Conservation (phyloP, 2,797 vertebrate genomes). For the Denticeps clupeoides region DNA sequence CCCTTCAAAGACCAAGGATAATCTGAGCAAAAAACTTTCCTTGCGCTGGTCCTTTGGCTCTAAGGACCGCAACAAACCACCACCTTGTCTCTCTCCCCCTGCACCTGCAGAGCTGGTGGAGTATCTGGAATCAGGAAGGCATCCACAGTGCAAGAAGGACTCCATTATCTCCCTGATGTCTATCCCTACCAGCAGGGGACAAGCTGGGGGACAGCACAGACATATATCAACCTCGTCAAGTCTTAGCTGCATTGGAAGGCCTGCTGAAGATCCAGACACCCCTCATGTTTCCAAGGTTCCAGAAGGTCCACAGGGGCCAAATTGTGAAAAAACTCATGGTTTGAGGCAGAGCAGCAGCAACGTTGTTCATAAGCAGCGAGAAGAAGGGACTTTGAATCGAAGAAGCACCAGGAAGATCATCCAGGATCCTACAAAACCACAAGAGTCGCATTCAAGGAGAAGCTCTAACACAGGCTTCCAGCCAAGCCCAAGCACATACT, state of each 20-base stretch:
- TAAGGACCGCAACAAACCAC: conserved; percentile 51
- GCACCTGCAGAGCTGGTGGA: conserved; percentile 67
- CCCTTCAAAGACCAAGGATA: conserved; percentile 53
- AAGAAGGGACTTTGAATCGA: conserved; percentile 47
- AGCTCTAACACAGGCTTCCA: conserved; percentile 36
- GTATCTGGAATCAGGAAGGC: conserved; percentile 76
- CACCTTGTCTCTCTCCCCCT: conserved; percentile 3
- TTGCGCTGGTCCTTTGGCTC: conserved; percentile 71
- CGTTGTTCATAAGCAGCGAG: conserved; percentile 29
- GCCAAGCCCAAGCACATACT: conserved; percentile 35
- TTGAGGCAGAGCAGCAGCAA: conserved; percentile 24
- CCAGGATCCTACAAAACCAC: conserved; percentile 39
- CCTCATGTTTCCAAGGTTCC: conserved; percentile 24
- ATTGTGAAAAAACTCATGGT: conserved; percentile 29
- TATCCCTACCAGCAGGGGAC: conserved; percentile 33
- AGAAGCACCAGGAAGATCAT: conserved; percentile 47
- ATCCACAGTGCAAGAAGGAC: conserved; percentile 71
- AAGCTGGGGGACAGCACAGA: conserved; percentile 1
- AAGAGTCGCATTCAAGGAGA: conserved; percentile 29
- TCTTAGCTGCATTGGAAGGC: conserved; percentile 34
- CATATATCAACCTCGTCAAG: conserved; percentile 26
- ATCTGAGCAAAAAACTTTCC: conserved; percentile 58
- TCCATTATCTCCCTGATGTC: conserved; percentile 60
- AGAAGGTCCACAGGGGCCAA: conserved; percentile 41
- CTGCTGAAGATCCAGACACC: conserved; percentile 5